phyloP scores from a whole-genome alignment of 2,888 invertebrate genomes.

The Mythimna loreyi region DNA sequence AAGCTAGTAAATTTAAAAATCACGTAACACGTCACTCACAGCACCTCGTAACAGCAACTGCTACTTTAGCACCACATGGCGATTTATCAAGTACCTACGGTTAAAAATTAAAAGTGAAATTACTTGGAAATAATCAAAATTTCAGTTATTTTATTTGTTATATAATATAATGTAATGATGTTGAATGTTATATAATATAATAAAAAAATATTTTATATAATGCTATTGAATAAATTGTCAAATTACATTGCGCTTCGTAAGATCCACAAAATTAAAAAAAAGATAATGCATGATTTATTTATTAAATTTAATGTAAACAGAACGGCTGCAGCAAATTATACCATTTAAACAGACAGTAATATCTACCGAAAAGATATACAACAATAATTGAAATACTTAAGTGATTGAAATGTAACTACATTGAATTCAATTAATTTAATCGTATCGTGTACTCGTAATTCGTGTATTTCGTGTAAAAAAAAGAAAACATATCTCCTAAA shows the following conservation, averaged over 20 bases:
- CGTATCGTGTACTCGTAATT: background rate
- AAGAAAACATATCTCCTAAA: conserved; percentile 5
- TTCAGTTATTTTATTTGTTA: no score
- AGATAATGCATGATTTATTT: background rate
- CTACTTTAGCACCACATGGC: background rate
- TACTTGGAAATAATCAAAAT: background rate
- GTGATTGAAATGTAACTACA: background rate
- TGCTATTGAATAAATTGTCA: background rate
- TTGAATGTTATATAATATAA: no score
- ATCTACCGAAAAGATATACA: no score
- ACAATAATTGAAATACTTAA: no score
- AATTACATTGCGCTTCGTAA: conserved; percentile 4
- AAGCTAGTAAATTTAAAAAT: background rate
- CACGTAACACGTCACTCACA: background rate
- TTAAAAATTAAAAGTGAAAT: background rate
- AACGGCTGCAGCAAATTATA: no score
- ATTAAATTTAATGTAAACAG: no score
- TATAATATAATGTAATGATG: no score
- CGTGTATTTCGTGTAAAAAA: background rate
- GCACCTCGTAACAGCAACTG: background rate
- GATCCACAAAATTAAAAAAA: background rate
- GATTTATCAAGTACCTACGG: background rate
- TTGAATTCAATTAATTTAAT: background rate
- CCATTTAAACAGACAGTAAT: no score
- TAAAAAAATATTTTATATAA: no score